Percentiles rank a stretch among this genome's conserved stretches.
These are phyloP conservation scores for Cirrhinus molitorella DNA, from an alignment of 2,797 vertebrate species.

Conservation along the genomic window DNA sequence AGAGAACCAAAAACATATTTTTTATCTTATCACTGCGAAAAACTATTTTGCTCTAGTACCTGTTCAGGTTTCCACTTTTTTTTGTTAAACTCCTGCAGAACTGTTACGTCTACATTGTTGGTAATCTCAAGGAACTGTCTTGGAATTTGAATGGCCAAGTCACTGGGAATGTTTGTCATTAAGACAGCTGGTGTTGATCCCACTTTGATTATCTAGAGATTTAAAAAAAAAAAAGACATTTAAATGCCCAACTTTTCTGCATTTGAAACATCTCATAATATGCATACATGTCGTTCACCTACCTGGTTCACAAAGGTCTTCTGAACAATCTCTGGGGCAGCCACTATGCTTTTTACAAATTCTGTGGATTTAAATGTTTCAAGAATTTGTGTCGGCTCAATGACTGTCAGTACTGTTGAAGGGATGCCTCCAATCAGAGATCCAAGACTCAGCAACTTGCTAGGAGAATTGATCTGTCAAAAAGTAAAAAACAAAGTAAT, in stretches of 20 bases:
- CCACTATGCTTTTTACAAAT: conserved; percentile 49
- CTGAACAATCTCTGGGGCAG: conserved; percentile 54
- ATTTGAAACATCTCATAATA: neutral
- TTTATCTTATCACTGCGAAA: neutral
- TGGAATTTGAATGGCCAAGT: conserved; percentile 56
- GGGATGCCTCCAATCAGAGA: conserved; percentile 54
- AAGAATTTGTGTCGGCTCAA: neutral
- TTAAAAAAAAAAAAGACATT: conserved; percentile 15
- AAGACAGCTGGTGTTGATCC: neutral
- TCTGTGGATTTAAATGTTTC: neutral
- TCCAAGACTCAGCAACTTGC: conserved; percentile 48
- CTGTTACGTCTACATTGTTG: neutral
- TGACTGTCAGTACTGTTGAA: conserved; percentile 6
- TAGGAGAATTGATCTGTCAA: conserved; percentile 19
- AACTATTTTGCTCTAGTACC: conserved; percentile 33
- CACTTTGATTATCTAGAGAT: conserved; percentile 48
- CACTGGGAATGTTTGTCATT: conserved; percentile 49
- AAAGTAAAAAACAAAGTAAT: neutral
- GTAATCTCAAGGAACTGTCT: conserved; percentile 31
- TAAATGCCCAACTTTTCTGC: neutral
- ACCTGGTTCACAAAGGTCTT: conserved; percentile 57
- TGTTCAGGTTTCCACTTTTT: conserved; percentile 60
- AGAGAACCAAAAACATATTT: neutral
- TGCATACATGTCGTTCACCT: neutral
- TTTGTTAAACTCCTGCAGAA: conserved; percentile 11